These are phyloP conservation scores for Elgonia sp. DNA, from an alignment of 2,888 invertebrate species.

Conservation along the genomic window DNA sequence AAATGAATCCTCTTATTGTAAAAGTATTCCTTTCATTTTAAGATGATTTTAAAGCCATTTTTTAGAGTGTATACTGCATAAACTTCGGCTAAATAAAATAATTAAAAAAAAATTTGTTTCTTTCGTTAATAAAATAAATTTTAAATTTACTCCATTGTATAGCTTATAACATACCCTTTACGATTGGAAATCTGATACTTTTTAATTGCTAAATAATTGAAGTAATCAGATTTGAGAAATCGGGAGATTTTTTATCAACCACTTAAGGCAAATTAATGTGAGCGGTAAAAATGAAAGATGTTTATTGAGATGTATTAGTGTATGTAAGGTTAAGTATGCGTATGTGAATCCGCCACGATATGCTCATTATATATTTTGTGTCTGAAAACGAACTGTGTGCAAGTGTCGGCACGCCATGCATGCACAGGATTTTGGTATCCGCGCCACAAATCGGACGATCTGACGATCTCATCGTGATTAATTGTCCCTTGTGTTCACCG, in stretches of 20 bases:
- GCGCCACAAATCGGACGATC: slow-evolving; percentile 79
- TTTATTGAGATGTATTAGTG: slow-evolving; percentile 67
- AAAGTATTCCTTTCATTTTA: no score
- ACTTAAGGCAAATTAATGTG: slow-evolving; percentile 58
- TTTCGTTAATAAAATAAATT: no score
- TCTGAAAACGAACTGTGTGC: slow-evolving; percentile 59
- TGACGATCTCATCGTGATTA: slow-evolving; percentile 85
- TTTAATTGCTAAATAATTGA: slow-evolving; percentile 50
- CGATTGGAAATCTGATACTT: neutral
- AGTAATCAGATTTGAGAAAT: slow-evolving; percentile 30
- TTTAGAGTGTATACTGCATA: no score
- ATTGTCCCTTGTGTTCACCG: slow-evolving; percentile 83
- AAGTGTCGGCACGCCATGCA: slow-evolving; percentile 72
- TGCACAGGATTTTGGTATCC: slow-evolving; percentile 76
- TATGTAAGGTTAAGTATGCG: slow-evolving; percentile 24
- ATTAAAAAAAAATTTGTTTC: no score
- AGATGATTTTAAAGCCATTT: no score
- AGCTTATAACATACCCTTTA: no score
- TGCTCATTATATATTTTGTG: slow-evolving; percentile 73
- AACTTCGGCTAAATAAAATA: no score
- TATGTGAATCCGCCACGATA: slow-evolving; percentile 21
- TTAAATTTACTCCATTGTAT: no score
- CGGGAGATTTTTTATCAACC: slow-evolving; percentile 18
- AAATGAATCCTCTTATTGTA: no score
- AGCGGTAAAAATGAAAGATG: slow-evolving; percentile 67